These are phyloP conservation scores for Caenorhabditis brenneri DNA, from an alignment of 1,140 invertebrate species.

Conservation along the genomic window DNA sequence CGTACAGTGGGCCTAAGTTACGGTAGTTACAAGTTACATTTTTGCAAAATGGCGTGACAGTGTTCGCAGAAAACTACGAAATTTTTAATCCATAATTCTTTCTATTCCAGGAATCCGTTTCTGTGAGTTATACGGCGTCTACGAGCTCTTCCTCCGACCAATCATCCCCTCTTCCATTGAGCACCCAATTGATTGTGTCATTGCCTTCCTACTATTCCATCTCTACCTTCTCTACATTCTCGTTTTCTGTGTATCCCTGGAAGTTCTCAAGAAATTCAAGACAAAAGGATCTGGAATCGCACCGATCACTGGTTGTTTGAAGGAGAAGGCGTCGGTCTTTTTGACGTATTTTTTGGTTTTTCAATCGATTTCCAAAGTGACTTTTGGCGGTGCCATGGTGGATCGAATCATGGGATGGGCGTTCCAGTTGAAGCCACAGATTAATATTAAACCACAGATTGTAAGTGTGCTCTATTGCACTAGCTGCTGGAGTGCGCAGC, in stretches of 20 bases:
- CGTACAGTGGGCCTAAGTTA: too few species aligned
- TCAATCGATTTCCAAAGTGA: background rate
- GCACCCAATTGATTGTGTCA: background rate
- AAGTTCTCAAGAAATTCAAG: background rate
- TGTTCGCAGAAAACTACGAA: too few species aligned
- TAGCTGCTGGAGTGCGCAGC: too few species aligned
- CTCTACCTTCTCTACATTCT: conserved; percentile 3
- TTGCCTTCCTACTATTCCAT: background rate
- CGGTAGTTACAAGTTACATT: too few species aligned
- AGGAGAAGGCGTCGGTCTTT: background rate
- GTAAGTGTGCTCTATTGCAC: background rate
- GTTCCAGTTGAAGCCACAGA: conserved; percentile 25
- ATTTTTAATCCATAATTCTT: background rate
- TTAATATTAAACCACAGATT: conserved; percentile 15
- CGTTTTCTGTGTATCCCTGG: background rate
- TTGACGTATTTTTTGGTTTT: conserved; percentile 15
- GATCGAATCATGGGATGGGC: conserved; percentile 10
- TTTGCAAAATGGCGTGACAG: too few species aligned
- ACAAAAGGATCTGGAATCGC: background rate
- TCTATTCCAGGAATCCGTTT: background rate
- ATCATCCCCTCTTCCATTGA: background rate
- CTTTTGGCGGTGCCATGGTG: background rate
- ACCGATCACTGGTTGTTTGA: background rate
- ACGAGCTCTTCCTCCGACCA: background rate
- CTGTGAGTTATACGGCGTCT: background rate